Evolutionary conservation across 2,888 invertebrate genomes (phyloP).

Genomic region (Noctua pronuba): DNA sequence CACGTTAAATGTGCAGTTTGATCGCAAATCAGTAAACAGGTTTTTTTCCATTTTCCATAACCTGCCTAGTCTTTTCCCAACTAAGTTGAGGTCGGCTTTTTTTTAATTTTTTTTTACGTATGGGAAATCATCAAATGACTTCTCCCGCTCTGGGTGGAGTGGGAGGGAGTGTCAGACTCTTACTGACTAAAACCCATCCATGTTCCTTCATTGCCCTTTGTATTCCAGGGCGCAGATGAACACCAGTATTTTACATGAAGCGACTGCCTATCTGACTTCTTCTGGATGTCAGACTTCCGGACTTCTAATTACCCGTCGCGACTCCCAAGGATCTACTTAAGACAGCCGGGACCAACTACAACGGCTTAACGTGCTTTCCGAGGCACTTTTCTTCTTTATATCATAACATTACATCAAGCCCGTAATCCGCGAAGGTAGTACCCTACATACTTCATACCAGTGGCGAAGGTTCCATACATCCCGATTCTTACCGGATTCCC

Average conservation of each 20-base stretch:
- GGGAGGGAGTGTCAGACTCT: no score
- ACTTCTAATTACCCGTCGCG: not conserved
- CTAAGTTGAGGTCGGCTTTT: no score
- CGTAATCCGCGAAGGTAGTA: not conserved
- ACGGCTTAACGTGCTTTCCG: not conserved
- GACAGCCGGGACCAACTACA: not conserved
- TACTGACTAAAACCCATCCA: no score
- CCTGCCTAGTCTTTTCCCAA: not conserved
- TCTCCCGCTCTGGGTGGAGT: no score
- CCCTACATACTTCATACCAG: no score
- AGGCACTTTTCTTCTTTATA: not conserved
- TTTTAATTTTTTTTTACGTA: no score
- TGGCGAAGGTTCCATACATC: no score
- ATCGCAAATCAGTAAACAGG: not conserved
- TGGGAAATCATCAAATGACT: no score
- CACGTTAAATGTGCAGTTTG: not conserved
- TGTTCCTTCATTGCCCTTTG: no score
- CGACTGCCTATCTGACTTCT: not conserved
- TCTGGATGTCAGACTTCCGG: not conserved
- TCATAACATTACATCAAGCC: not conserved
- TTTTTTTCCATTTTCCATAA: not conserved
- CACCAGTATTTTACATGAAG: not conserved
- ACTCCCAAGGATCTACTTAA: not conserved
- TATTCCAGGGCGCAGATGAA: no score
- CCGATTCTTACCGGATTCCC: no score